A percentile compares a stretch with the other conserved stretches of the same genome.
phyloP scores from a whole-genome alignment of 2,888 invertebrate genomes.

The Notocelia uddmanniana region DNA sequence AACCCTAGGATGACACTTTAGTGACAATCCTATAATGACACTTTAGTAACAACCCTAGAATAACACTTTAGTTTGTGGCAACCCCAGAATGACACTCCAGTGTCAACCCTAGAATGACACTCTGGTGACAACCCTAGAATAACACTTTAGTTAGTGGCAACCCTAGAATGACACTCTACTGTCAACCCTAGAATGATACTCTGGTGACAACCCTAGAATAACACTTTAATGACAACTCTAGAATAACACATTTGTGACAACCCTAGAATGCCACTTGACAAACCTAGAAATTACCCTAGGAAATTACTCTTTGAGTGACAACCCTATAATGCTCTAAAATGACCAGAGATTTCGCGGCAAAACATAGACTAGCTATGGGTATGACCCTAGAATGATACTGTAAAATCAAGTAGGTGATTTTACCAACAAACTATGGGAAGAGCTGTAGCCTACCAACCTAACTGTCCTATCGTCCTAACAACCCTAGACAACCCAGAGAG shows the following conservation, averaged over 20 bases:
- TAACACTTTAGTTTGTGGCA: neutral
- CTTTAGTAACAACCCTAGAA: neutral
- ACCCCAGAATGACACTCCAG: neutral
- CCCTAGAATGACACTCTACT: neutral
- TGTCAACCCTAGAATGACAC: neutral
- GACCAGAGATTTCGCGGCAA: too few relatives aligned
- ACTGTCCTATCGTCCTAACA: too few relatives aligned
- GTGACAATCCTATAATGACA: neutral
- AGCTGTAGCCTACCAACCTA: too few relatives aligned
- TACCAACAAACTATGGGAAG: too few relatives aligned
- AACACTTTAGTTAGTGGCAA: neutral
- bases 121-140: neutral
- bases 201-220: neutral
- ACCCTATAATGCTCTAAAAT: too few relatives aligned
- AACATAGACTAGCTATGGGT: too few relatives aligned
- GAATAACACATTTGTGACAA: neutral
- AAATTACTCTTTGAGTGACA: too few relatives aligned
- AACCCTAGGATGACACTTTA: neutral
- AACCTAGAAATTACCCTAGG: too few relatives aligned
- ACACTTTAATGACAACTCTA: neutral
- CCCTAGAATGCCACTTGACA: too few relatives aligned
- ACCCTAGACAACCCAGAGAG: too few relatives aligned
- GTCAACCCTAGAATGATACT: neutral
- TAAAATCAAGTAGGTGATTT: too few relatives aligned
- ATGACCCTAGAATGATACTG: too few relatives aligned